A percentile compares a stretch with the other conserved stretches of the same genome.
Evolutionary conservation across 2,797 vertebrate genomes (phyloP).

Genomic region (Sebastes cheni): DNA sequence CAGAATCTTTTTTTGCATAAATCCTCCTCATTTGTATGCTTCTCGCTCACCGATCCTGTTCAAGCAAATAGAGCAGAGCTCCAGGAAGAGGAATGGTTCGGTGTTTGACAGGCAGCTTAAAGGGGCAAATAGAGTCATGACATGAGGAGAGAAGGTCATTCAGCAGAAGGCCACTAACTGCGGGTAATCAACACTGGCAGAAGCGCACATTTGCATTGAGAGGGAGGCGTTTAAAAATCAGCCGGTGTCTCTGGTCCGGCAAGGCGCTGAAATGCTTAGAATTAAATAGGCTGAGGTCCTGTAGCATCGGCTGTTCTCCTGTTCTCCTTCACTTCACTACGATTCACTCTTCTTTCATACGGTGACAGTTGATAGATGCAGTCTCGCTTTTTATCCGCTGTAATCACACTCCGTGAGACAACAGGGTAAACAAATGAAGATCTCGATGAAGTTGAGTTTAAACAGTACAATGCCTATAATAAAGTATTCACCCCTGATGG

Average conservation of each 20-base stretch:
- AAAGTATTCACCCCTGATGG: not conserved
- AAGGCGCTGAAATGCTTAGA: conserved; percentile 31
- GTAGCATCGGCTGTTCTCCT: not conserved
- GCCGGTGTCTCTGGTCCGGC: conserved; percentile 8
- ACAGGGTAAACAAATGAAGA: not conserved
- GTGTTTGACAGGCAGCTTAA: conserved; percentile 74
- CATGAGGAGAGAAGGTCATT: conserved; percentile 63
- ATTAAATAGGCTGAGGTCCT: conserved; percentile 28
- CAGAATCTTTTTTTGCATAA: conserved; percentile 50
- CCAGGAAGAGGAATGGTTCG: conserved; percentile 21
- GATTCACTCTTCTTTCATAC: conserved; percentile 1
- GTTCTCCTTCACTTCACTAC: not conserved
- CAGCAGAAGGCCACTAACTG: conserved; percentile 32
- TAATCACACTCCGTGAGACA: not conserved
- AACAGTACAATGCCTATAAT: not conserved
- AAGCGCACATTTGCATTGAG: conserved; percentile 68
- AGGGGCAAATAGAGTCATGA: conserved; percentile 62
- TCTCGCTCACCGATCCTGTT: conserved; percentile 13
- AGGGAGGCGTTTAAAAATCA: conserved; percentile 58
- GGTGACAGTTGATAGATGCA: conserved; percentile 15
- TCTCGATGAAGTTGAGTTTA: not conserved
- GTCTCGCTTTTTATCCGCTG: conserved; percentile 4
- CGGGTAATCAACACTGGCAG: conserved; percentile 66
- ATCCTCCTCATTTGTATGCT: conserved; percentile 53
- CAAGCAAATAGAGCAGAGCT: conserved; percentile 53